phyloP scores from a whole-genome alignment of 2,888 invertebrate genomes.

The Nineta flava region DNA sequence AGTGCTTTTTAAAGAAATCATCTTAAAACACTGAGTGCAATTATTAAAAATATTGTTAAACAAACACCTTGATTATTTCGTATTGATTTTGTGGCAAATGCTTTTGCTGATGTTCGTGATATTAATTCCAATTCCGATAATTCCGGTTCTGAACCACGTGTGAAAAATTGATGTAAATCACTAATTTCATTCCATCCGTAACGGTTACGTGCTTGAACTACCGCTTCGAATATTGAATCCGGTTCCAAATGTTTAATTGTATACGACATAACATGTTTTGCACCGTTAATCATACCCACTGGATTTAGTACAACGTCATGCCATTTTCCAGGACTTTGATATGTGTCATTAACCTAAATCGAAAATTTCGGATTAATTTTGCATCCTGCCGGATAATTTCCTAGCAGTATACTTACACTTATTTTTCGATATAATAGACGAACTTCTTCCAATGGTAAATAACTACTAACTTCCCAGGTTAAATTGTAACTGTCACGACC shows the following conservation, averaged over 20 bases:
- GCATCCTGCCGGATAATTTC: too few relatives aligned
- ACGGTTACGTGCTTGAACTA: slow-evolving; percentile 57
- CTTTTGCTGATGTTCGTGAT: not conserved
- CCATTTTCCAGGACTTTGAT: slow-evolving; percentile 55
- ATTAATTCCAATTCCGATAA: slow-evolving; percentile 6
- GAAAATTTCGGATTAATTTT: too few relatives aligned
- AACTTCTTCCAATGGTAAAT: slow-evolving; percentile 37
- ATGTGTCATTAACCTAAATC: slow-evolving; percentile 53
- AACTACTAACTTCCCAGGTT: slow-evolving; percentile 42
- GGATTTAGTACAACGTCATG: slow-evolving; percentile 44
- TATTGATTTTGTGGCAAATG: not conserved
- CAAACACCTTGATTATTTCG: too few relatives aligned
- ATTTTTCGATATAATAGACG: slow-evolving; percentile 36
- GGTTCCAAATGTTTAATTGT: slow-evolving; percentile 46
- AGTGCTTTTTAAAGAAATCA: too few relatives aligned
- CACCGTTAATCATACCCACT: slow-evolving; percentile 23
- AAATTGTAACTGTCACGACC: slow-evolving; percentile 37
- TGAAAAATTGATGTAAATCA: slow-evolving; percentile 58
- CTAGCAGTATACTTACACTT: slow-evolving; percentile 26
- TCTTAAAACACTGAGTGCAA: too few relatives aligned
- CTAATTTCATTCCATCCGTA: slow-evolving; percentile 63
- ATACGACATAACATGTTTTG: slow-evolving; percentile 42
- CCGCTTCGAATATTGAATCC: slow-evolving; percentile 54
- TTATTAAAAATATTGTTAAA: too few relatives aligned
- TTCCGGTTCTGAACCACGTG: slow-evolving; percentile 28